Percentiles rank a stretch among this genome's conserved stretches.
These are phyloP conservation scores for Mantis religiosa DNA, from an alignment of 2,888 invertebrate species.

Conservation along the genomic window DNA sequence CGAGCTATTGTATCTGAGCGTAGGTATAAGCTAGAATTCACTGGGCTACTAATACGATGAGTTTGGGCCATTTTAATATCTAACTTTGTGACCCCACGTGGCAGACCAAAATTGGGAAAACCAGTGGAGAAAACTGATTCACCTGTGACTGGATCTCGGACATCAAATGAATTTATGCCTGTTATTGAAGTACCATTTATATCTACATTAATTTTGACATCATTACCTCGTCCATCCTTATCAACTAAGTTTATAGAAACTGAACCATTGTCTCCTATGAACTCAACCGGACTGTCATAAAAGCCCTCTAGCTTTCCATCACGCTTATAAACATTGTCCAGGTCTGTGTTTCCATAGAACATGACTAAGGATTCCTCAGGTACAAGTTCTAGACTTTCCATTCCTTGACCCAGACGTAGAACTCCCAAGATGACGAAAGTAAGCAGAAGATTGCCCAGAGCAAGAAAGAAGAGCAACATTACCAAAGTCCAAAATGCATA, in stretches of 20 bases:
- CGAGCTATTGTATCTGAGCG: conserved; percentile 65
- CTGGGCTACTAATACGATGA: conserved; percentile 68
- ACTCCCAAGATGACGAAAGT: conserved; percentile 79
- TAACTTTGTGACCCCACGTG: conserved; percentile 61
- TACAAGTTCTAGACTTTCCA: conserved; percentile 80
- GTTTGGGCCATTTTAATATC: conserved; percentile 64
- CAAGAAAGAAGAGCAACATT: conserved; percentile 63
- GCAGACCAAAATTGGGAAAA: conserved; percentile 66
- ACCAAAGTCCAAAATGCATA: conserved; percentile 77
- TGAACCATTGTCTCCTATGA: conserved; percentile 44
- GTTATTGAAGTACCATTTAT: conserved; percentile 65
- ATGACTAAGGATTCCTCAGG: conserved; percentile 70
- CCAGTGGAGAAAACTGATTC: conserved; percentile 70
- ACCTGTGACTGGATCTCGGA: conserved; percentile 62
- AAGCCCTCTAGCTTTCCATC: conserved; percentile 64
- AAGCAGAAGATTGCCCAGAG: conserved; percentile 70
- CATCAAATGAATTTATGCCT: conserved; percentile 63
- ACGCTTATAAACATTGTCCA: conserved; percentile 70
- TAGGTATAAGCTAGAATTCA: conserved; percentile 61
- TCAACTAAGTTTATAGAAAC: conserved; percentile 42
- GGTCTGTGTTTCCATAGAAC: conserved; percentile 70
- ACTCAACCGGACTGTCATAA: conserved; percentile 51
- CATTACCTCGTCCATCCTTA: conserved; percentile 32
- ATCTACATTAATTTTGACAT: conserved; percentile 51
- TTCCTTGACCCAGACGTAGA: conserved; percentile 68